Evolutionary conservation across 2,113 vertebrate species (phyloP), one percentile per base, ranked within the genome.

Genomic region (Vulpes vulpes): DNA sequence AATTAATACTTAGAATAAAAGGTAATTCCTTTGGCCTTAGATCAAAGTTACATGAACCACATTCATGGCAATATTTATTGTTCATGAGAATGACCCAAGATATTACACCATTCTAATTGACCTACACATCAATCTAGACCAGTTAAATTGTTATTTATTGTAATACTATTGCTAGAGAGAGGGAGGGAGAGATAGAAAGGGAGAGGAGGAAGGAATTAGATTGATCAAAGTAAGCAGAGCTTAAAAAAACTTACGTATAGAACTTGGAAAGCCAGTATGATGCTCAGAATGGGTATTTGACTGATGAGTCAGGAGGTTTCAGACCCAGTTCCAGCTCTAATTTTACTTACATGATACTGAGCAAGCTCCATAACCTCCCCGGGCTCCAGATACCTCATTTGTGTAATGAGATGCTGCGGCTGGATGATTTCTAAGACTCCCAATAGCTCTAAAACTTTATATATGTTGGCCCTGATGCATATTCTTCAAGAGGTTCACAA

Each of bases 1-100:
- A 83, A 95, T 89, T 67, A 92, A 67, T 86, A 59, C 51, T 94
- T 64, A 57, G 25, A 76, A 43, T 88, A 65, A 94, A 84, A 93
- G 5, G 25, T 60, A 80, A 82, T 82, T 88, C 23, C 27, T 60
- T 94, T 93, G 84, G 62, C 23, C 16, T 92, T 81, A 32, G 67
- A 65, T 85, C 87, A 89, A 92, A 92, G 8, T 55, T 93, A 65
- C 85, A 88, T 81, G 84, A 94, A 67, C 51, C 17, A 80, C 5
- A 51, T 79, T 92, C 51, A 74, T 25, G 79, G 62, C 17, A 83
- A 2, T 87, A 79, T 87, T 78, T 95, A 67, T 90, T 55, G 35
- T 62, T 67, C 32, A 30, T 86, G 73, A 80, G 30, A 91, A 30
- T 67, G 35, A 87, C 38, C 38, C 11, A 84, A 81, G 53, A 74